Percentiles rank a stretch among this genome's conserved stretches.
These are phyloP conservation scores for Tortrix viridana DNA, from an alignment of 2,888 invertebrate species.

Conservation along the genomic window DNA sequence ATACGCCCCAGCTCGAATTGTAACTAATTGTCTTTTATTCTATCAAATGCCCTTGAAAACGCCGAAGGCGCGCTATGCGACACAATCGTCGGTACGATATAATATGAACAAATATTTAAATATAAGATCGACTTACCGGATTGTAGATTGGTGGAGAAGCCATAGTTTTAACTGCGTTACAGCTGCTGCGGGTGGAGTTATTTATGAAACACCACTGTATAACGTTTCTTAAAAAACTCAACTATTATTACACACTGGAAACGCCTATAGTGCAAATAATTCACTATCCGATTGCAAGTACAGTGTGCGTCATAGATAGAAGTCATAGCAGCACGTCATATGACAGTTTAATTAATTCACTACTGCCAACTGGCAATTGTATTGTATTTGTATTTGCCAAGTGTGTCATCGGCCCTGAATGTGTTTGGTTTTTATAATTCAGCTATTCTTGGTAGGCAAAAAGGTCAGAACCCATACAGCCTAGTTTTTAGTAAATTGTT, in stretches of 20 bases:
- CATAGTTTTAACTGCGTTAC: conserved; percentile 52
- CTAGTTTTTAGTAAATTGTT: too few relatives aligned
- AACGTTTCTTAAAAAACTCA: conserved; percentile 46
- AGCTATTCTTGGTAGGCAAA: too few relatives aligned
- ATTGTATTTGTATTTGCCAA: too few relatives aligned
- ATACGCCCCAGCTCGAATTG: conserved; percentile 53
- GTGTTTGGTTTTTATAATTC: too few relatives aligned
- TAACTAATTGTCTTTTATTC: conserved; percentile 51
- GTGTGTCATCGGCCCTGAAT: too few relatives aligned
- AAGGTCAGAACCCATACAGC: too few relatives aligned
- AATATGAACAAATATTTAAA: conserved; percentile 39
- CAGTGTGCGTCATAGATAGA: conserved; percentile 60
- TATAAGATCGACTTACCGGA: conserved; percentile 61
- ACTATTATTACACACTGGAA: conserved; percentile 52
- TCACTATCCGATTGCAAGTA: conserved; percentile 53
- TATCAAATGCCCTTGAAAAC: conserved; percentile 65
- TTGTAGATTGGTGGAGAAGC: conserved; percentile 70
- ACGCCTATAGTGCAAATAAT: conserved; percentile 59
- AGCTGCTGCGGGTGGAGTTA: conserved; percentile 24
- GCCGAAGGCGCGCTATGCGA: conserved; percentile 44
- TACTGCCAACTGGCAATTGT: conserved; percentile 1
- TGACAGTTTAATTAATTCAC: conserved; percentile 48
- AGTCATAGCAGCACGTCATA: conserved; percentile 54
- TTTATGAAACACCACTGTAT: conserved; percentile 41
- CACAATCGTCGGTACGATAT: conserved; percentile 37